Base-by-base conservation (phyloP, 2,888 invertebrate genomes). In the Cheilosia variabilis region DNA sequence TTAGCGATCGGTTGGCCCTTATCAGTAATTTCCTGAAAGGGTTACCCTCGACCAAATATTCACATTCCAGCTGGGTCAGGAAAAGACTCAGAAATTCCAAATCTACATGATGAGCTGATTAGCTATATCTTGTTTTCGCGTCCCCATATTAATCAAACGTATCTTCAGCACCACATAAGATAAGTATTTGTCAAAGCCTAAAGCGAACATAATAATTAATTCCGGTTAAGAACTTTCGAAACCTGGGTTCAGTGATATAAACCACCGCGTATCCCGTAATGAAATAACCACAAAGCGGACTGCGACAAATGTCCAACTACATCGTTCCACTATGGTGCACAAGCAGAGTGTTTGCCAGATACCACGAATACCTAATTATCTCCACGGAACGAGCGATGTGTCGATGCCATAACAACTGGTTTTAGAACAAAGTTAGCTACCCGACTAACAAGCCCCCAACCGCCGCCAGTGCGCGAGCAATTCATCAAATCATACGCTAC, bases 401-500 rank as follows among this genome's bases (percentile, higher is more conserved):
- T 50, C 50, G 63, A 58, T 71, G 19, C 52, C 58, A 65, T 71
- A 65, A 58, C 63, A 71, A 76, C 63, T 63, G 47, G 60, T 58
- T 43, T 82, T 53, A 45, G 45, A 47, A 55, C 66, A 68, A 62
- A 55, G 47, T 66, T 60, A 66, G 13, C 19, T 27, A 66, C 15
- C 22, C 37, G 22, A 43, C 55, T 68, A 60, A 62, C 69, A 63
- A 63, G 63, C 63, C 55, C 24, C 63, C 41, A 62, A 63, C 52
- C n/a, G n/a, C 19, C 34, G 24, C 24, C 34, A 17, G 10, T 31
- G 9, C 69, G 17, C 37, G 31, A 63, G 41, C 68, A 47, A 75
- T 75, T 75, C 65, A 75, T 75, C 81, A 82, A 65, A 71, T 77
- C 53, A 82, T 65, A 82, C 52, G 45, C 65, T 68, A 63, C 53